Conservation (phyloP, 2,888 invertebrate species). For the Entomobrya proxima region DNA sequence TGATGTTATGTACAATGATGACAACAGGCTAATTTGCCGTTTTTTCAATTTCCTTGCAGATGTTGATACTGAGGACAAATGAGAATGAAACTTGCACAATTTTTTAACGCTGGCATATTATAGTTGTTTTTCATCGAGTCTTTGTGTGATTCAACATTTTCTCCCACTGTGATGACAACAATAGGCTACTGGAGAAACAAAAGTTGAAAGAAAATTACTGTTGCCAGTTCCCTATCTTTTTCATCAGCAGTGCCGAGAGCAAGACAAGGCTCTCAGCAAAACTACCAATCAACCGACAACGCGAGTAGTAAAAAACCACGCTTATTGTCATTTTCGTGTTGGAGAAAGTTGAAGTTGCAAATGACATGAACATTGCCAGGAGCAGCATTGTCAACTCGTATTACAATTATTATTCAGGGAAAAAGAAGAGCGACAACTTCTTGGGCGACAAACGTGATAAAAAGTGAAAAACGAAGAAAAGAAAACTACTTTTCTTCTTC, state of each 20-base stretch:
- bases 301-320: background rate
- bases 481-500: background rate
- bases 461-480: background rate
- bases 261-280: background rate
- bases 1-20: background rate
- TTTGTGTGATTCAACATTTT: conserved; percentile 33
- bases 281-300: background rate
- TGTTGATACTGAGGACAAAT: conserved; percentile 43
- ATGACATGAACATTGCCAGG: background rate
- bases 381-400: background rate
- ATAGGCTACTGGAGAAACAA: conserved; percentile 9
- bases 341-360: background rate
- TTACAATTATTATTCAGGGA: background rate
- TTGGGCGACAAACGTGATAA: background rate
- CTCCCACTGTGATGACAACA: background rate
- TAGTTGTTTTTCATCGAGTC: conserved; percentile 47
- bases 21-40: background rate
- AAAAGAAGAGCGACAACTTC: background rate
- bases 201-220: background rate
- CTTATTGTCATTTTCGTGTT: background rate
- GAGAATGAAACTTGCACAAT: conserved; percentile 17
- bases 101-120: background rate
- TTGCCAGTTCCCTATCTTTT: background rate
- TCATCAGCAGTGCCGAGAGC: background rate
- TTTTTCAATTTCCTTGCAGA: conserved; percentile 31